Conservation (phyloP, 2,113 vertebrate genomes). For the Prietella phreatophila region DNA sequence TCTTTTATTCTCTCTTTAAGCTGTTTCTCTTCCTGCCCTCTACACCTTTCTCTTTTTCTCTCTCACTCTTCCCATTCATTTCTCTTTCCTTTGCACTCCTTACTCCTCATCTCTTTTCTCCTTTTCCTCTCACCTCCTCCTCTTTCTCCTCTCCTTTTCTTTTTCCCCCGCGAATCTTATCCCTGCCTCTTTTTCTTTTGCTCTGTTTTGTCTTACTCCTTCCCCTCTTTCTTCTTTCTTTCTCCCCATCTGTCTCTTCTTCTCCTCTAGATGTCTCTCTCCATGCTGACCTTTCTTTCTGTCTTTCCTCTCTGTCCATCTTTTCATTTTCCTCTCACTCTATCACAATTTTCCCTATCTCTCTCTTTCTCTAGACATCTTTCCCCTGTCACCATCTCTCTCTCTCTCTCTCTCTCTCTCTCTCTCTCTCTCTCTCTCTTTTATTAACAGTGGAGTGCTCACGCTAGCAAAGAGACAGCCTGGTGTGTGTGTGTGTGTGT, state of each 20-base stretch:
- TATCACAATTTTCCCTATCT: neutral
- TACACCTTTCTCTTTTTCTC: neutral
- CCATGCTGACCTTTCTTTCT: neutral
- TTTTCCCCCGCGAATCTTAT: neutral
- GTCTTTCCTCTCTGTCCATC: constrained; percentile 6
- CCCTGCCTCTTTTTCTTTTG: neutral
- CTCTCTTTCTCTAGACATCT: neutral
- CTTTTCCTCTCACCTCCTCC: neutral
- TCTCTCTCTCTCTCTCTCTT: neutral
- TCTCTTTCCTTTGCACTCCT: neutral
- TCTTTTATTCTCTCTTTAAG: neutral
- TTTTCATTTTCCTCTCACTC: neutral
- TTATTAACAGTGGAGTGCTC: constrained; percentile 44
- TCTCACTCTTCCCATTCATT: neutral
- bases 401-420: neutral
- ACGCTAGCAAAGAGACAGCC: neutral
- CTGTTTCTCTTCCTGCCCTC: neutral
- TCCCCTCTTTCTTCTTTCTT: neutral
- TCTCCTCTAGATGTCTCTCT: neutral
- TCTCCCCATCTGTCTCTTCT: neutral
- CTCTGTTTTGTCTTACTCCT: neutral
- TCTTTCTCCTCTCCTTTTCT: neutral
- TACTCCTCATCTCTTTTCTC: too few relatives aligned
- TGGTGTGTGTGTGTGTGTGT: constrained; percentile 24
- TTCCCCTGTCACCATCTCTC: neutral